Percentiles rank a stretch among this genome's conserved stretches.
Evolutionary conservation across 2,888 invertebrate genomes (phyloP).

Genomic region (Scaeva pyrastri): DNA sequence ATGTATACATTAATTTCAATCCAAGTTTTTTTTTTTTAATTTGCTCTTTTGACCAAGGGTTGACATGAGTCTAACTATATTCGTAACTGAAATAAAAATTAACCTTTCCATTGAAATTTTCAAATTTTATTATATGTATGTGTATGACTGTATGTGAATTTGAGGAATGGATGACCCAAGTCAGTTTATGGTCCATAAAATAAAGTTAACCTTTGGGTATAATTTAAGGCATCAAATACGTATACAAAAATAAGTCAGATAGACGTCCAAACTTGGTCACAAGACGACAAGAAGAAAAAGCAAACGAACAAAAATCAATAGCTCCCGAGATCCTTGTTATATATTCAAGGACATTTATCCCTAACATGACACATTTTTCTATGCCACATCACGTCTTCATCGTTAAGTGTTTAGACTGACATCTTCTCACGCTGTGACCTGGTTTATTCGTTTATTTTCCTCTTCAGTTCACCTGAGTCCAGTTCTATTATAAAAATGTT

Average conservation of each 20-base stretch:
- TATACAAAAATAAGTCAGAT: too few species aligned
- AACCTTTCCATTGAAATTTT: neutral
- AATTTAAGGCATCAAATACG: neutral
- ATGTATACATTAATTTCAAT: neutral
- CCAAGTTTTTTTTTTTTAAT: neutral
- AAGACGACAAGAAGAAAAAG: neutral
- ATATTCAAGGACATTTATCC: conserved; percentile 12
- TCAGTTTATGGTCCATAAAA: conserved; percentile 7
- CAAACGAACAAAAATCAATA: conserved; percentile 4
- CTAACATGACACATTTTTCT: conserved; percentile 21
- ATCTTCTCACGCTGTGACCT: conserved; percentile 17
- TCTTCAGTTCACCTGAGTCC: conserved; percentile 31
- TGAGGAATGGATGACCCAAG: neutral
- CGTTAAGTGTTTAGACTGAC: conserved; percentile 37
- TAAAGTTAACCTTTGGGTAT: neutral
- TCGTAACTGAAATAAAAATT: conserved; percentile 11
- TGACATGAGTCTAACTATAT: neutral
- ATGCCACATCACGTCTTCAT: conserved; percentile 23
- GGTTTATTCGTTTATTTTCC: conserved; percentile 44
- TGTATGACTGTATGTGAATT: too few species aligned
- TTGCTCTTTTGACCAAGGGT: neutral
- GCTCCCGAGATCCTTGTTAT: neutral
- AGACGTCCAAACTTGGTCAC: too few species aligned
- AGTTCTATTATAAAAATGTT: conserved; percentile 19
- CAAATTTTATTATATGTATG: neutral